Evolutionary conservation across 2,888 invertebrate species (phyloP).

Genomic region (Labia minor): DNA sequence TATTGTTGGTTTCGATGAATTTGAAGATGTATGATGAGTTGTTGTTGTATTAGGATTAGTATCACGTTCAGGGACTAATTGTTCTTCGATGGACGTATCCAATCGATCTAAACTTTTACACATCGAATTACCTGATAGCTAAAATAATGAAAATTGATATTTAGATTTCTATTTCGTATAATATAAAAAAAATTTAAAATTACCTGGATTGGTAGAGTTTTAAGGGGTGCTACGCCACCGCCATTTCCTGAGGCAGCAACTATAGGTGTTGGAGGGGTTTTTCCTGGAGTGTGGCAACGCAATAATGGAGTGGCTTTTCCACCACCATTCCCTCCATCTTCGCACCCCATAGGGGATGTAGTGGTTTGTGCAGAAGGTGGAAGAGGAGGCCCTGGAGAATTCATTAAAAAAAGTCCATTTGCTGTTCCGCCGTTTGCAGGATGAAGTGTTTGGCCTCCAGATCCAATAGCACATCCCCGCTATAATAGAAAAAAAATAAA

Average conservation of each 20-base stretch:
- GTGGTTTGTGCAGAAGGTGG: no score
- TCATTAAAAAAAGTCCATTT: not conserved
- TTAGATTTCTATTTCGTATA: no score
- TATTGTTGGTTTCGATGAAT: not conserved
- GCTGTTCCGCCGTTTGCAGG: not conserved
- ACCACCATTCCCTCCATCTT: no score
- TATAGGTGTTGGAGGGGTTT: not conserved
- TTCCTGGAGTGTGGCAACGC: not conserved
- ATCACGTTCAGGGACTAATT: conserved; percentile 46
- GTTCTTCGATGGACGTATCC: conserved; percentile 29
- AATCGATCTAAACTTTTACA: not conserved
- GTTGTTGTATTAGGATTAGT: conserved; percentile 39
- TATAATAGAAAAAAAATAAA: not conserved
- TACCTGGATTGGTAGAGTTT: not conserved
- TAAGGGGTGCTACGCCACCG: not conserved
- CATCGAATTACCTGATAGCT: not conserved
- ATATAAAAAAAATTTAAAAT: not conserved
- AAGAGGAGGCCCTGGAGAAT: not conserved
- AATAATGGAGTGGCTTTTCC: not conserved
- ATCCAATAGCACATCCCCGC: not conserved
- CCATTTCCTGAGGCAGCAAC: not conserved
- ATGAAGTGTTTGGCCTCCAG: not conserved
- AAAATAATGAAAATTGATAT: not conserved
- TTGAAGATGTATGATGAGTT: conserved; percentile 20
- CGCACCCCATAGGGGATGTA: no score